Conservation (phyloP, 1,140 invertebrate species). For the Drosophila ogumai region DNA sequence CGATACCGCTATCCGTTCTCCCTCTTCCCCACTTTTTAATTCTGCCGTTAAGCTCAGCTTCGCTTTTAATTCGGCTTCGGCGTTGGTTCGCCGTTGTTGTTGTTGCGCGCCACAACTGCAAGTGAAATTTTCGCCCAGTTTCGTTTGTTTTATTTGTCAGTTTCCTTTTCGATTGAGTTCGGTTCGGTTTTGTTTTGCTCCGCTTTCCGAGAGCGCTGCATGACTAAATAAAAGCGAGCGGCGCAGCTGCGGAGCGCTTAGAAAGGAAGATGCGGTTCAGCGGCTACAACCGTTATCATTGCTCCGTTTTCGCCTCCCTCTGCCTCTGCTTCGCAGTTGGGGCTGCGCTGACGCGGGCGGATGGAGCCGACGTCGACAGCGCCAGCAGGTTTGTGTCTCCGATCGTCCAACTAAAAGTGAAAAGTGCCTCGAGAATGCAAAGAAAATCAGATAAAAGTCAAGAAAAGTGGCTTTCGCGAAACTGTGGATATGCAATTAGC, state of each 20-base stretch:
- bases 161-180: constrained; percentile 13
- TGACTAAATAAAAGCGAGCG: constrained; percentile 34
- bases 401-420: neutral
- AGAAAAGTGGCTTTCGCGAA: constrained; percentile 14
- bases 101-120: constrained; percentile 26
- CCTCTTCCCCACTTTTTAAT: constrained; percentile 2
- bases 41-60: constrained; percentile 40
- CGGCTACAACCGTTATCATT: constrained; percentile 40
- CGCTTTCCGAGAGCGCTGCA: constrained; percentile 17
- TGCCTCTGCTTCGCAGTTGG: constrained; percentile 43
- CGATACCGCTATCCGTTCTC: neutral
- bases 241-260: constrained; percentile 27
- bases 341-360: constrained; percentile 31
- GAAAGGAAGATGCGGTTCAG: constrained; percentile 52
- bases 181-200: constrained; percentile 30
- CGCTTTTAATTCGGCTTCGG: constrained; percentile 18
- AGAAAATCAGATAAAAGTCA: neutral
- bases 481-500: constrained; percentile 1
- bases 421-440: neutral
- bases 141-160: constrained; percentile 23
- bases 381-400: constrained; percentile 50
- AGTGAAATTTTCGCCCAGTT: constrained; percentile 45
- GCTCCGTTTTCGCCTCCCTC: constrained; percentile 15
- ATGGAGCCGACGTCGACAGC: constrained; percentile 26
- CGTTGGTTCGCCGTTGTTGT: constrained; percentile 4